Evolutionary conservation across 2,113 vertebrate species (phyloP), one percentile per base, ranked within the genome.

Genomic region (Jaculus jaculus): DNA sequence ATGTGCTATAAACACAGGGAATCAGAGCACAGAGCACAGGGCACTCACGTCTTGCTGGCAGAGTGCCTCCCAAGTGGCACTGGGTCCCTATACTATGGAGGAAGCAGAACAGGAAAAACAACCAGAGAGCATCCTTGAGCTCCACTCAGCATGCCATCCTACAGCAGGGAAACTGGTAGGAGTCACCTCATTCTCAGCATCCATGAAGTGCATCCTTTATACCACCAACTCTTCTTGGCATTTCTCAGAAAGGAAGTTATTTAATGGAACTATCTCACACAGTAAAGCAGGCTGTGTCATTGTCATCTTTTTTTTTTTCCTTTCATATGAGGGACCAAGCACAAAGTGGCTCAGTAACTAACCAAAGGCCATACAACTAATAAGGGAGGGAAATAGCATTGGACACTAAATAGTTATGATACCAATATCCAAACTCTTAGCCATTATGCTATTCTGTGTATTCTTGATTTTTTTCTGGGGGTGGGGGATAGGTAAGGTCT

Each of bases 1-100:
- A 92, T 81, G 37, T 86, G 34, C 63, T 77, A 68, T 83, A 77
- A 87, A 89, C 72, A 72, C 75, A 94, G 28, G 23, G 68, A 94
- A 94, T 83, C 39, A 69, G 71, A 87, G 63, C 13, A 28, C 39
- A 69, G 71, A 87, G 63, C 13, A 28, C 10, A 24, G 80, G 80
- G 66, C 16, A 83, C 47, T 75, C 63, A 24, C 1, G 9, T 75
- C 34, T 91, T 91, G 75, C 17, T 89, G 58, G 24, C 75, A 87
- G 60, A 30, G 37, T 37, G 82, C 32, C 60, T 12, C 42, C 39
- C 74, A 79, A 75, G 71, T 51, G 58, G 28, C 80, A 91, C 11
- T 28, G 30, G n/a, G 15, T 83, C 54, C 71, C 60, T 73, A 15
- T 84, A 47, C 17, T 42, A 28, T 2, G 68, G 26, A 82, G 24